Evolutionary conservation across 2,888 invertebrate species (phyloP).

Genomic region (Andrena dorsata): DNA sequence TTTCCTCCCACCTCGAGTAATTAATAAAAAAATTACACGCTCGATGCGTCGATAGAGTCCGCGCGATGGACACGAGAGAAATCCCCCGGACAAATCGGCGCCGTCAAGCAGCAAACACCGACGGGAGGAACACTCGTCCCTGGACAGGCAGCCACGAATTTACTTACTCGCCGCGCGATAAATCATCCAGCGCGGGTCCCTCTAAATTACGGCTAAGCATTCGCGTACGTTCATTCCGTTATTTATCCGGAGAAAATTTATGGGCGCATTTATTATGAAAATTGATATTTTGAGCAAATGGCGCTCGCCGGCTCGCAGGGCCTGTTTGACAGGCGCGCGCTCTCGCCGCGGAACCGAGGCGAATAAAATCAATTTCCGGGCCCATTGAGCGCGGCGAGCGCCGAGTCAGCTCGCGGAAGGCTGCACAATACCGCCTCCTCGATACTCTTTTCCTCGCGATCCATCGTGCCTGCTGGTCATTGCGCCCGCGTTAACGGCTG

Average conservation of each 20-base stretch:
- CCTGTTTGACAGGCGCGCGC: conserved; percentile 19
- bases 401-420: conserved; percentile 32
- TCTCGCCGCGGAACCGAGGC: conserved; percentile 33
- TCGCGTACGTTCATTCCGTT: conserved; percentile 45
- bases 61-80: conserved; percentile 7
- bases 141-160: conserved; percentile 53
- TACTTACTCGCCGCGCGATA: conserved; percentile 55
- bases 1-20: not conserved
- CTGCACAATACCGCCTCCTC: conserved; percentile 37
- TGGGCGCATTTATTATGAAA: conserved; percentile 66
- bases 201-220: conserved; percentile 47
- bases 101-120: conserved; percentile 20
- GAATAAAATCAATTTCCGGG: conserved; percentile 66
- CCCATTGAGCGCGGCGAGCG: conserved; percentile 47
- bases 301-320: not conserved
- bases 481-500: conserved; percentile 12
- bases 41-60: not conserved
- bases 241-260: conserved; percentile 62
- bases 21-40: not conserved
- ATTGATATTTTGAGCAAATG: conserved; percentile 63
- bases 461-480: conserved; percentile 11
- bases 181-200: conserved; percentile 49
- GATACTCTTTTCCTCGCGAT: conserved; percentile 49
- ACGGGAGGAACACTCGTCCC: conserved; percentile 23
- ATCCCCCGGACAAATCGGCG: conserved; percentile 36